Evolutionary conservation across 1,140 invertebrate genomes (phyloP), one percentile per base, ranked within the genome.

Genomic region (Formica selysi): DNA sequence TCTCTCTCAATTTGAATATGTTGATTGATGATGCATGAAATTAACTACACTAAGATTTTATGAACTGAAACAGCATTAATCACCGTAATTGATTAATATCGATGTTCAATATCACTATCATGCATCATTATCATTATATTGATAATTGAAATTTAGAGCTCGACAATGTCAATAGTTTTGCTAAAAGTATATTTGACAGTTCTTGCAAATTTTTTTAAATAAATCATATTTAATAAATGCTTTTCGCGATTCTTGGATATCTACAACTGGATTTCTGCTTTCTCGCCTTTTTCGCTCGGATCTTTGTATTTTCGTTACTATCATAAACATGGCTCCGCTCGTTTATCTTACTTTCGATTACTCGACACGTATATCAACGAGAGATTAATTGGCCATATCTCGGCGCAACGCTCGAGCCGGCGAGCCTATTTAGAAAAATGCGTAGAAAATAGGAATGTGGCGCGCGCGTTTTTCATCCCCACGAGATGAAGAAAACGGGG

Each of bases 401-500:
- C 16, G 36, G 67, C 19, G 54, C 54, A 70, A 70, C n/a, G 65
- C n/a, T 86, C 67, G 81, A 81, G 73, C 22, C 59, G 64, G 89
- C 61, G 48, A 86, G 65, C 44, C 64, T 89, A 88, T 44, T 89
- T 91, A 91, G 81, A 92, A 91, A 91, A 91, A 85, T 86, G 71
- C 85, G 79, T 92, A 92, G 59, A 92, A 92, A 92, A 91, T 91
- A 92, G 91, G 91, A 92, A 92, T 92, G 88, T 92, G 36, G 85
- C 86, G 83, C 64, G 62, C 36, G 54, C 36, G 22, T 59, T 80
- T 57, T 26, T 61, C 41, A 48, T 11, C 19, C 22, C 67, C 54
- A n/a, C 38, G 29, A 83, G 13, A 61, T 36, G 38, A 83, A 83
- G 54, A n/a, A 73, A 73, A 81, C 36, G 38, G 51, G 19, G 38